Conservation (phyloP, 2,797 vertebrate species). For the Leptodactylus fallax region DNA sequence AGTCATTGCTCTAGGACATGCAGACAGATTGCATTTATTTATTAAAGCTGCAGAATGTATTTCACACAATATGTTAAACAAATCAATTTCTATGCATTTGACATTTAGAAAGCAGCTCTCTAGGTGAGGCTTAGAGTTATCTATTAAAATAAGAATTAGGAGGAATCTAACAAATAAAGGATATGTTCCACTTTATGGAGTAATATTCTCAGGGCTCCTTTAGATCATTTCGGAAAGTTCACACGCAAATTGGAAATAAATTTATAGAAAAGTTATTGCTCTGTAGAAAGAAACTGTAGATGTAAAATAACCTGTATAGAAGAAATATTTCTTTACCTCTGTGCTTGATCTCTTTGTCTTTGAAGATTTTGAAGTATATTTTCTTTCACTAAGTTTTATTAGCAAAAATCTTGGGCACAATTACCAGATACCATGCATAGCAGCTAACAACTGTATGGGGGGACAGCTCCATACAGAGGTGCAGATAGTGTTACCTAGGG, state of each 20-base stretch:
- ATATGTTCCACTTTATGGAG: conserved; percentile 36
- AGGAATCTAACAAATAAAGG: conserved; percentile 39
- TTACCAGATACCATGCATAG: too few relatives aligned
- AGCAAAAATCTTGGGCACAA: not conserved
- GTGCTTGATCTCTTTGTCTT: not conserved
- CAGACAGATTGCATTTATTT: conserved; percentile 60
- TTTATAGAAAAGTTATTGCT: conserved; percentile 13
- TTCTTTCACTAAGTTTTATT: not conserved
- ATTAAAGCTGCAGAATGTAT: conserved; percentile 41
- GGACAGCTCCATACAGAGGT: too few relatives aligned
- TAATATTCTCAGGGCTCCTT: conserved; percentile 33
- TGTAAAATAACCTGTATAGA: not conserved
- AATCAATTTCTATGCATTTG: conserved; percentile 50
- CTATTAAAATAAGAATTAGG: conserved; percentile 44
- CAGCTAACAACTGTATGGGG: too few relatives aligned
- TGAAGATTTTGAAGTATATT: conserved; percentile 2
- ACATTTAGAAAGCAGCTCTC: conserved; percentile 52
- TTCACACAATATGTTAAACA: conserved; percentile 58
- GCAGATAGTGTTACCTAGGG: too few relatives aligned
- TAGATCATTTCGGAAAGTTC: conserved; percentile 29
- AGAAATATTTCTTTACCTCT: not conserved
- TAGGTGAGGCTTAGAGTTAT: conserved; percentile 41
- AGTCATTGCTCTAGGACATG: conserved; percentile 57
- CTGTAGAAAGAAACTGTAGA: not conserved
- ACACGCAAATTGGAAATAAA: conserved; percentile 8